Evolutionary conservation across 2,113 vertebrate genomes (phyloP).

Genomic region (Acrocephalus arundinaceus): DNA sequence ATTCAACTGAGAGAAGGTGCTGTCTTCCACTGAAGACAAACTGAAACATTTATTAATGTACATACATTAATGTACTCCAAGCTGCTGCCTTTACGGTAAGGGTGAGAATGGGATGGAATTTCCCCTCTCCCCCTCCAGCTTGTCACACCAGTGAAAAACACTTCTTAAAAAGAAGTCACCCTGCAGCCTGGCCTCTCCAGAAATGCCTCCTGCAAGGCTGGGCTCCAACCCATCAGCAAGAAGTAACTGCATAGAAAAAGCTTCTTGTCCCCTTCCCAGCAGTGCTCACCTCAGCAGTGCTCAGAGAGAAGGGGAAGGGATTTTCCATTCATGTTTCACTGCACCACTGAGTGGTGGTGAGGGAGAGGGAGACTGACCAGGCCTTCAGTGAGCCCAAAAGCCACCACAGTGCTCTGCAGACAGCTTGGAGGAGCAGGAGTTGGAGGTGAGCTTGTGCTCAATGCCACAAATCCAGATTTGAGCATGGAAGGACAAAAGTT

Average conservation of each 20-base stretch:
- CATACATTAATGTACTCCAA: neutral
- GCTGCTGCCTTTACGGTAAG: constrained; percentile 17
- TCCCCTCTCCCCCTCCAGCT: neutral
- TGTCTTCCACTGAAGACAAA: constrained; percentile 34
- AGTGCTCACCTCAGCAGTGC: neutral
- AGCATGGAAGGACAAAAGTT: neutral
- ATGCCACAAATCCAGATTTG: neutral
- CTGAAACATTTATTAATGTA: constrained; percentile 45
- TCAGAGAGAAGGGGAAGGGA: neutral
- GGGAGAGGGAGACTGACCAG: neutral
- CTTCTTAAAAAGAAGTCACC: neutral
- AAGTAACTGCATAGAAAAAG: neutral
- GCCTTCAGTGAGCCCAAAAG: neutral
- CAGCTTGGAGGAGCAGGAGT: neutral
- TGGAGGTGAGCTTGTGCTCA: neutral
- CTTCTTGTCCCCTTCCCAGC: neutral
- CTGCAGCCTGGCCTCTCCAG: neutral
- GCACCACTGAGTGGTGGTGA: too few species aligned
- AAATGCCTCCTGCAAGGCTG: neutral
- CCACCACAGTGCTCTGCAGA: neutral
- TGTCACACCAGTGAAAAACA: neutral
- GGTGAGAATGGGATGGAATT: constrained; percentile 31
- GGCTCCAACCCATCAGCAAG: neutral
- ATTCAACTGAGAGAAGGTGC: constrained; percentile 9
- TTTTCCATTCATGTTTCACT: neutral